A percentile compares a stretch with the other conserved stretches of the same genome.
These are phyloP conservation scores for Meteorus colon DNA, from an alignment of 2,888 invertebrate species.

Conservation along the genomic window DNA sequence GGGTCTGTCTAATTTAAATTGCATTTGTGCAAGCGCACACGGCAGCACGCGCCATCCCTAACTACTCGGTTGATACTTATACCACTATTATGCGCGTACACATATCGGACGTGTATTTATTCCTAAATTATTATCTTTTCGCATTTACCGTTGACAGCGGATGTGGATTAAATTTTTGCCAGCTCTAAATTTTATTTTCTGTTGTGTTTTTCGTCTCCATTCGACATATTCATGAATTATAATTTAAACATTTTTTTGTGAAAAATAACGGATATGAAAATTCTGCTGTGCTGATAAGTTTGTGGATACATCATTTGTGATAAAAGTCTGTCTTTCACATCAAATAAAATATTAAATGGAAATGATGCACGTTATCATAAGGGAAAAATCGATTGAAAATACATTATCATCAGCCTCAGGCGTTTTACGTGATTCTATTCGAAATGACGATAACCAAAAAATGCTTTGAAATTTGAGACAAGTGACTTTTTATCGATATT, in stretches of 20 bases:
- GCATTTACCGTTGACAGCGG: too few relatives aligned
- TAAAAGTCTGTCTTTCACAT: background rate
- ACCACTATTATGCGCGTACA: background rate
- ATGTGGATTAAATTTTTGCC: too few relatives aligned
- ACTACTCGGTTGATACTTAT: slow-evolving; percentile 28
- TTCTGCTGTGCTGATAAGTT: background rate
- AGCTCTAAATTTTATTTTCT: too few relatives aligned
- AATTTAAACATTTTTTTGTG: background rate
- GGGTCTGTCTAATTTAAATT: slow-evolving; percentile 63
- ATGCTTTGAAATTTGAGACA: slow-evolving; percentile 20
- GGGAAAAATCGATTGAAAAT: slow-evolving; percentile 19
- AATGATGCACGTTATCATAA: slow-evolving; percentile 12
- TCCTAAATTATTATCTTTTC: background rate
- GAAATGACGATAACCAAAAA: slow-evolving; percentile 1
- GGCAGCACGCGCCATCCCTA: slow-evolving; percentile 40
- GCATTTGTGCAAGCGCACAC: slow-evolving; percentile 54
- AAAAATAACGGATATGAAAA: background rate
- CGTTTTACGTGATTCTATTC: slow-evolving; percentile 18
- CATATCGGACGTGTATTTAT: background rate
- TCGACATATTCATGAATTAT: too few relatives aligned
- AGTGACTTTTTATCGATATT: slow-evolving; percentile 26
- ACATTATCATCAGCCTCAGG: slow-evolving; percentile 22
- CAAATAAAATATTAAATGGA: slow-evolving; percentile 14
- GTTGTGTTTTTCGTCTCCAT: too few relatives aligned
- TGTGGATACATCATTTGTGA: background rate